Base-by-base conservation (phyloP, 2,888 invertebrate species). In the Neoscelio sp. region DNA sequence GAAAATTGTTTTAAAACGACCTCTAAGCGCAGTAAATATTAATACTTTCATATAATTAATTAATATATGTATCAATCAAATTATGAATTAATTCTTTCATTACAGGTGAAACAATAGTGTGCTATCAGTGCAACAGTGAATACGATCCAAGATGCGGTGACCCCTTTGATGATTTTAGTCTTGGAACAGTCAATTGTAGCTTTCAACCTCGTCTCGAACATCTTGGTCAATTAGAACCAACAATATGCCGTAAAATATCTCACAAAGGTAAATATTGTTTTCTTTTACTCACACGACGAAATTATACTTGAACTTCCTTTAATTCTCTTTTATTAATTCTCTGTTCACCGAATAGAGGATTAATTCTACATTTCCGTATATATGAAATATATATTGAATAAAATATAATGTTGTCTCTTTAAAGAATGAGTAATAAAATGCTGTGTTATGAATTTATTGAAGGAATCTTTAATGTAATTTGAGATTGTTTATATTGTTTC, bases 81-180 rank as follows among this genome's bases (percentile, higher is more conserved):
- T 6, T 4, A 8, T 30, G n/a, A 33, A 33, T 2, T 38, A 38
- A n/a, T 38, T 30, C 2, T 7, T 60, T 8, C 28, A 7, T 62
- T 71, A 2, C 91, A 93, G 93, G 92, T 26, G 92, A 92, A 60
- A 92, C 94, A 78, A 93, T 96, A 78, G 92, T 94, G 85, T 98
- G 98, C 91, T 98, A 96, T 89, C 95, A 96, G 86, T 98, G 98
- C 91, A 98, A 98, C 92, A 98, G 98, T 75, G 95, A 94, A 80
- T 97, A 94, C 88, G 97, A 98, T 91, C 95, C 96, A 30, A 94
- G 97, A 83, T 98, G 98, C 87, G 97, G 95, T 0, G 96, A 96
- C 87, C 95, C 96, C 60, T 98, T 98, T 89, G 95, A 97, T 88
- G 93, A 96, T 15, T 96, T 95, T 90, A 95, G 96, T 52, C 93